Base-by-base conservation (phyloP, 37 sponge, comb jelly and placozoan species). In the Diacarnus erythraeanus region DNA sequence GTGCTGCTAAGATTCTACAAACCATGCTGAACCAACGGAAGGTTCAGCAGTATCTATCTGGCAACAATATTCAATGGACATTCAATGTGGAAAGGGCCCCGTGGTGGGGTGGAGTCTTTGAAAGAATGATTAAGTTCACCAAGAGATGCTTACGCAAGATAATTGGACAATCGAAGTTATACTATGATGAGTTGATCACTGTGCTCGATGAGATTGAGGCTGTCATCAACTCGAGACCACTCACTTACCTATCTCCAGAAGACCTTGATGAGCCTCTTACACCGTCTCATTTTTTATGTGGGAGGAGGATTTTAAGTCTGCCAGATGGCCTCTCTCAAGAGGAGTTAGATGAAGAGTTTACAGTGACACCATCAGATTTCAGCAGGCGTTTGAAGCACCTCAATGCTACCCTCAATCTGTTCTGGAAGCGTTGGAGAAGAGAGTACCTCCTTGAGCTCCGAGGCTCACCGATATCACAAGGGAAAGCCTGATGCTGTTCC, bases 51-150 rank as follows among this genome's bases (percentile, higher is more conserved):
- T 68, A 86, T 59, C 59, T 79, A n/a, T 1, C 59, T 5, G 31
- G 38, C 59, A 43, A 29, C 38, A 68, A 76, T 15, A 60, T 64
- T 59, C 23, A 86, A 26, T 81, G 82, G 82, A 26, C 6, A 0
- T 81, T 81, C 71, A 72, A 81, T 64, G 8, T 81, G 0, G 82
- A 81, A 40, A 5, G 43, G 4, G 82, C 73, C 3, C 82, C 82
- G 5, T 81, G 82, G 85, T 84, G 85, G 85, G 86, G 86, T 31
- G 86, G 86, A 42, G 20, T 85, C 18, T 85, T 85, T 35, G 86
- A 78, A 43, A 30, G 79, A 23, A 42, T 85, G 74, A 51, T 85
- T 34, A 59, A 51, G 54, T 64, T 54, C 1, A 47, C 57, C 56
- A 85, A 85, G 66, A 26, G 86, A 60, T 85, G 86, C 36, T 38